Percentiles rank a stretch among this genome's conserved stretches.
phyloP scores from a whole-genome alignment of 1,140 invertebrate genomes.

The Euglossa dilemma region DNA sequence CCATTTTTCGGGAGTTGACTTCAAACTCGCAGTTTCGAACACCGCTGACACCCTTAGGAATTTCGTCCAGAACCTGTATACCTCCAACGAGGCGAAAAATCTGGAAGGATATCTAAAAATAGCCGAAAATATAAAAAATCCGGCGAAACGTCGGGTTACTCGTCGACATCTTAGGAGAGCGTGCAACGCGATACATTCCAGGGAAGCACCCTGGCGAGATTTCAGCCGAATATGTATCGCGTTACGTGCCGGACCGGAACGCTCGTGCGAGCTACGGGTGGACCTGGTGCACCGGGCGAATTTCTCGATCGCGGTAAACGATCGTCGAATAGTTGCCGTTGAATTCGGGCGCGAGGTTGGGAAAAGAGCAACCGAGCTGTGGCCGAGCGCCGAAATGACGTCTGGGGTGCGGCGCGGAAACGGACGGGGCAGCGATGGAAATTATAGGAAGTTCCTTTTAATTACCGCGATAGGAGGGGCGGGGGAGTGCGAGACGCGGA shows the following conservation, averaged over 20 bases:
- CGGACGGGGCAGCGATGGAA: conserved; percentile 22
- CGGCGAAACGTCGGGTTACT: not conserved
- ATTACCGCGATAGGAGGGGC: conserved; percentile 56
- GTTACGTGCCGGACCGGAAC: conserved; percentile 8
- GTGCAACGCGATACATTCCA: conserved; percentile 10
- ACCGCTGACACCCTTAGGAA: no score
- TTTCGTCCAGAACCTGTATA: no score
- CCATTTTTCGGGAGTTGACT: no score
- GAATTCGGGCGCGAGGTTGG: not conserved
- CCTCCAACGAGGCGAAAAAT: no score
- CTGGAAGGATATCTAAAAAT: no score
- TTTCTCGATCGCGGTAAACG: not conserved
- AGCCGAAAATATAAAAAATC: no score
- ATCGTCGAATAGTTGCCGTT: conserved; percentile 15
- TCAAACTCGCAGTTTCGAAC: no score
- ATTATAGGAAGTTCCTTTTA: conserved; percentile 65
- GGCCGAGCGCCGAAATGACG: conserved; percentile 35
- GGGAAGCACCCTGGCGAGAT: not conserved
- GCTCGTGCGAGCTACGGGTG: no score
- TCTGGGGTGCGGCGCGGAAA: not conserved
- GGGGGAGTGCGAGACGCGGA: conserved; percentile 28
- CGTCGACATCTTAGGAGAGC: no score
- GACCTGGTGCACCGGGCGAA: not conserved
- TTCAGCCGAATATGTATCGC: conserved; percentile 1
- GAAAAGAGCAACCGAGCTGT: conserved; percentile 1